Conservation (phyloP, 2,797 vertebrate species). For the Arctocebus calabarensis region DNA sequence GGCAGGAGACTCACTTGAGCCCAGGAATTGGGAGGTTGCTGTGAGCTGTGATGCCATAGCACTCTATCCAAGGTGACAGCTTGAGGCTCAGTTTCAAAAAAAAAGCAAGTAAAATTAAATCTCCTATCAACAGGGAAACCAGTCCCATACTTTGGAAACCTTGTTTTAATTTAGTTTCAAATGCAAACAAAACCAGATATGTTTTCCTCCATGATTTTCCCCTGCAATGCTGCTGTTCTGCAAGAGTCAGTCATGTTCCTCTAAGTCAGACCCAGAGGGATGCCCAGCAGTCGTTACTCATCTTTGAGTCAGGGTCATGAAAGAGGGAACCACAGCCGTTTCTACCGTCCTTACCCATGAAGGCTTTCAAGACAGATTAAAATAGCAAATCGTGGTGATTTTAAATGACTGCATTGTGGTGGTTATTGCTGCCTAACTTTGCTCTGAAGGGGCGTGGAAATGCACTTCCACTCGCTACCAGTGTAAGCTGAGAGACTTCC, state of each 20-base stretch:
- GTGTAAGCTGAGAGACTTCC: not conserved
- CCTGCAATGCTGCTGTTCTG: not conserved
- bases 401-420: not conserved
- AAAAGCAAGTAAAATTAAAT: no score
- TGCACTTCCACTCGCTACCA: not conserved
- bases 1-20: no score
- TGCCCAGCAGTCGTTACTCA: not conserved
- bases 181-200: not conserved
- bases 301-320: not conserved
- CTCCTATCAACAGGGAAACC: not conserved
- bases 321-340: not conserved
- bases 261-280: not conserved
- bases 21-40: no score
- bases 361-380: not conserved
- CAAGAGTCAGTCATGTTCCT: not conserved
- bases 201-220: not conserved
- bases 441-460: not conserved
- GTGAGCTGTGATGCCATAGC: no score
- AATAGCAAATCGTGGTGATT: not conserved
- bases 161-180: conserved; percentile 23
- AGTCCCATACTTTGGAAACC: not conserved
- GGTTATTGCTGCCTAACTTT: not conserved
- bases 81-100: no score
- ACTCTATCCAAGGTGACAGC: no score
- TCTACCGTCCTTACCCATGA: not conserved